A percentile compares a stretch with the other conserved stretches of the same genome.
Conservation (phyloP, 2,113 vertebrate genomes). For the Opisthocomus hoazin region DNA sequence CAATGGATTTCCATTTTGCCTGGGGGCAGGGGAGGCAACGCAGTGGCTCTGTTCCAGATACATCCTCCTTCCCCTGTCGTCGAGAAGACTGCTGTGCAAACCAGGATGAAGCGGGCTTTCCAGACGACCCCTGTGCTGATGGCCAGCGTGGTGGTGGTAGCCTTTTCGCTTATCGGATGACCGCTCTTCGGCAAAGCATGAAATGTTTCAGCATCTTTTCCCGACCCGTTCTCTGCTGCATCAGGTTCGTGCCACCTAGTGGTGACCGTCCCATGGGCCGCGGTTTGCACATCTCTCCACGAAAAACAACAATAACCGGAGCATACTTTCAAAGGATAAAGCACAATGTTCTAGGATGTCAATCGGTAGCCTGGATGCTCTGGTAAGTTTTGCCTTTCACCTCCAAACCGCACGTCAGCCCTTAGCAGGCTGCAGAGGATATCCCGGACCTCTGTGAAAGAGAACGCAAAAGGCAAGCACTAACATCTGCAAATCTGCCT, state of each 20-base stretch:
- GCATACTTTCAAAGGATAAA: not conserved
- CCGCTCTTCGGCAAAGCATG: not conserved
- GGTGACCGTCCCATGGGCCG: slow-evolving; percentile 2
- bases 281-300: not conserved
- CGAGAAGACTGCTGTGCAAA: not conserved
- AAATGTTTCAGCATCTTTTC: not conserved
- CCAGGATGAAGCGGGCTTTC: not conserved
- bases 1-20: not conserved
- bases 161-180: not conserved
- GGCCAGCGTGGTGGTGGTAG: not conserved
- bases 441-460: not conserved
- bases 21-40: not conserved
- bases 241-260: slow-evolving; percentile 75
- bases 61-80: not conserved
- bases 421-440: not conserved
- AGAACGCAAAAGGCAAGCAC: not conserved
- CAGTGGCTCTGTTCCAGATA: not conserved
- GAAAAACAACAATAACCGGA: not conserved
- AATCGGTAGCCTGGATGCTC: not conserved
- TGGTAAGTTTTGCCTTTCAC: not conserved
- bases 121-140: not conserved
- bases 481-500: not conserved
- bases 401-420: not conserved
- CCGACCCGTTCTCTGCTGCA: slow-evolving; percentile 27
- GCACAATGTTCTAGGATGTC: not conserved